Evolutionary conservation across 2,797 vertebrate genomes (phyloP), one percentile per base, ranked within the genome.

Genomic region (Adrianichthys oophorus): DNA sequence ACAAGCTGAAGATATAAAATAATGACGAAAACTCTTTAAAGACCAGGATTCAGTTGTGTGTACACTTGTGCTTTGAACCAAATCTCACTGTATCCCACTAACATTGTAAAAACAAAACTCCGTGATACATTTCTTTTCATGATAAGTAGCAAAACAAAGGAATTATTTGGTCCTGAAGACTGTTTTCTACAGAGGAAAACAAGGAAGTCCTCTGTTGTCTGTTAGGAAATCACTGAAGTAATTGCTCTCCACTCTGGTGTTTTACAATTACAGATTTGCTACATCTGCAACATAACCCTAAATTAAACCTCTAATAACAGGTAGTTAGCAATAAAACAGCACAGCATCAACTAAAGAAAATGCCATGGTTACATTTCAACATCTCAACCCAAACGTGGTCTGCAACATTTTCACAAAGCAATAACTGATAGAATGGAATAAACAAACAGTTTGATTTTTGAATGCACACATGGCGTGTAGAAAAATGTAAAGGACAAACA

Each of bases 1-100:
- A 68, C 49, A 69, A 55, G 69, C 41, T 55, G 56, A 60, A 46
- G 32, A 58, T 70, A 72, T 14, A 52, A 70, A 72, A 77, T 47
- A 69, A 74, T 59, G 54, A 49, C 3, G 7, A 57, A 57, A 23
- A 32, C 15, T 60, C 46, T 56, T 70, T 42, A 71, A 67, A 68
- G 50, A 53, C 48, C 13, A 54, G 41, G 43, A 48, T 44, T 24
- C 42, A 40, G 40, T 44, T 56, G n/a, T 42, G 40, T 59, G 58
- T 44, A 46, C 26, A 60, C 55, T 6, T 64, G 48, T 41, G 32
- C 19, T 59, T 66, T 78, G 41, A 37, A 49, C 47, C 26, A 0
- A 46, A 56, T 62, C 26, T 8, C 14, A 16, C 54, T 54, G 8
- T 21, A 29, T n/a, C 45, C 16, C 41, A 41, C 37, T 44, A 43